A percentile compares a stretch with the other conserved stretches of the same genome.
Conservation (phyloP, 2,797 vertebrate species). For the Poecilia picta region DNA sequence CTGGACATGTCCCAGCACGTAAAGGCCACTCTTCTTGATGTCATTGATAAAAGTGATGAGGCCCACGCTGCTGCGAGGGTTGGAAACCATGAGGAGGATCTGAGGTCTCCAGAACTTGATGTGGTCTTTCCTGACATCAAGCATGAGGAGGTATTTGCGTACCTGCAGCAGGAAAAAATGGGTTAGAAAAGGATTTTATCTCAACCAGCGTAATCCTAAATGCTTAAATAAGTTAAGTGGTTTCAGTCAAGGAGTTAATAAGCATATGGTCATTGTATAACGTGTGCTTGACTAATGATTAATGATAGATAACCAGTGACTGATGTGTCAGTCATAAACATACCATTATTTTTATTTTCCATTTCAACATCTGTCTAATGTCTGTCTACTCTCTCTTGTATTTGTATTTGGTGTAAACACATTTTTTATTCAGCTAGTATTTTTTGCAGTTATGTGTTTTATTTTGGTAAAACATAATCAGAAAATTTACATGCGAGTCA, state of each 20-base stretch:
- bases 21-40: constrained; percentile 88
- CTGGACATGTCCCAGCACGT: constrained; percentile 85
- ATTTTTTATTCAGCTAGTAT: background rate
- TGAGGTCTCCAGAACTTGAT: constrained; percentile 90
- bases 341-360: too few species aligned
- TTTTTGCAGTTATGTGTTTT: background rate
- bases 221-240: background rate
- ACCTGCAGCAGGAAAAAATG: constrained; percentile 65
- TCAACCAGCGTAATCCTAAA: background rate
- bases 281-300: too few species aligned
- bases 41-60: constrained; percentile 87
- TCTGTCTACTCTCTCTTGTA: too few species aligned
- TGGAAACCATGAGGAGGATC: constrained; percentile 85
- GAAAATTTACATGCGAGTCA: background rate
- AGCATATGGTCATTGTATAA: too few species aligned
- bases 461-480: background rate
- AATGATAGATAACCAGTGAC: too few species aligned
- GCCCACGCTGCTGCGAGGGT: constrained; percentile 80
- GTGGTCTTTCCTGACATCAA: constrained; percentile 87
- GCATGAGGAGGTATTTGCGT: constrained; percentile 86
- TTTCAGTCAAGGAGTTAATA: background rate
- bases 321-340: too few species aligned
- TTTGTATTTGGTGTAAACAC: too few species aligned
- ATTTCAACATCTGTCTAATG: too few species aligned
- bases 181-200: background rate